phyloP scores from a whole-genome alignment of 2,797 vertebrate species.

The Rhodeus uyekii region DNA sequence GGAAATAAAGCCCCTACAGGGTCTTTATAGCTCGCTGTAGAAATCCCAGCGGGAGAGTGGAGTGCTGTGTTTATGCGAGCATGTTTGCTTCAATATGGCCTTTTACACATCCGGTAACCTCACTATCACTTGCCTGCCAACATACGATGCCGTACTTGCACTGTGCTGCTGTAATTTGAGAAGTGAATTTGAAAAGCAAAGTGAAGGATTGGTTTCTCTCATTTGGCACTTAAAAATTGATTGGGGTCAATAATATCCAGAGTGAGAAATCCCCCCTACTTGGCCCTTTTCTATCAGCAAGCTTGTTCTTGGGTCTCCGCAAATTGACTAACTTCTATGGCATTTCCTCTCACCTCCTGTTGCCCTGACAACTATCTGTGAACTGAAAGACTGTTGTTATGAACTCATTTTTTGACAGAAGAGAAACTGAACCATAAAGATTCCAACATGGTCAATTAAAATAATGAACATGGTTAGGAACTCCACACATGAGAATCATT shows the following conservation, averaged over 20 bases:
- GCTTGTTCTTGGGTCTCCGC: constrained; percentile 6
- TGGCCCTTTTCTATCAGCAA: constrained; percentile 33
- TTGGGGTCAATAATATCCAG: constrained; percentile 41
- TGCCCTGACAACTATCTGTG: constrained; percentile 12
- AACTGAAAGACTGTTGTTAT: constrained; percentile 38
- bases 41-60: constrained; percentile 37
- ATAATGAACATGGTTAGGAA: constrained; percentile 21
- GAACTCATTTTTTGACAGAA: constrained; percentile 30
- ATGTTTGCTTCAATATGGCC: constrained; percentile 21
- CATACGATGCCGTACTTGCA: not conserved
- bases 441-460: constrained; percentile 18
- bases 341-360: constrained; percentile 18
- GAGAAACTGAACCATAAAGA: constrained; percentile 9
- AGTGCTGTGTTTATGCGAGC: constrained; percentile 33
- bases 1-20: constrained; percentile 41
- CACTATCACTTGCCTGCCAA: constrained; percentile 22
- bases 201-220: constrained; percentile 30
- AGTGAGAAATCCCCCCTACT: constrained; percentile 27
- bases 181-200: constrained; percentile 38
- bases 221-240: constrained; percentile 34
- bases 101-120: constrained; percentile 26
- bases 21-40: constrained; percentile 44
- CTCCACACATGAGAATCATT: constrained; percentile 30
- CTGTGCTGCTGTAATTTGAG: constrained; percentile 8
- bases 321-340: constrained; percentile 12